Percentiles rank a stretch among this genome's conserved stretches.
These are phyloP conservation scores for Hedya salicella DNA, from an alignment of 2,888 invertebrate species.

Conservation along the genomic window DNA sequence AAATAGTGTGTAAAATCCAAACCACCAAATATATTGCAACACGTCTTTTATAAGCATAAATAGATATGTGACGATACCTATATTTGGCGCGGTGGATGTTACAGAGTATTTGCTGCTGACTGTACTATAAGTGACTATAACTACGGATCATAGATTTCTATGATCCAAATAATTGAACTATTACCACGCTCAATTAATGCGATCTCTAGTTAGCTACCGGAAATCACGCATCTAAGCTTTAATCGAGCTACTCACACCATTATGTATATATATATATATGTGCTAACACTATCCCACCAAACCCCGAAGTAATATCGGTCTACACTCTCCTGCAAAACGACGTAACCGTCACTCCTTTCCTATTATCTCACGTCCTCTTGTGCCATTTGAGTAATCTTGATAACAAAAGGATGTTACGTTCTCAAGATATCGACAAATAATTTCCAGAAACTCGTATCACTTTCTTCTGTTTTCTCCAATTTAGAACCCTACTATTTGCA, in stretches of 20 bases:
- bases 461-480: background rate
- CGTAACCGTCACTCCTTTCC: background rate
- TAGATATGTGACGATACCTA: no score
- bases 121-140: no score
- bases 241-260: background rate
- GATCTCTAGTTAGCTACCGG: slow-evolving; percentile 5
- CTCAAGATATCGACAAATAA: slow-evolving; percentile 10
- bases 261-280: no score
- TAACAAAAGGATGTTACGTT: slow-evolving; percentile 23
- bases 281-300: slow-evolving; percentile 9
- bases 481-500: background rate
- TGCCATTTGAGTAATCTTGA: background rate
- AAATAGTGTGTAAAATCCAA: no score
- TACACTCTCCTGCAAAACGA: background rate
- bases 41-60: no score
- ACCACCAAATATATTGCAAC: no score
- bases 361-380: background rate
- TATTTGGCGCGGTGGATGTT: no score
- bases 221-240: background rate
- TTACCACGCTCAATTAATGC: background rate
- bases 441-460: slow-evolving; percentile 2
- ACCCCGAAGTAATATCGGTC: background rate
- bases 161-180: background rate
- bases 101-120: no score
- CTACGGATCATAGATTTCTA: no score